Conservation (phyloP, 2,888 invertebrate genomes). For the Diaperis boleti region DNA sequence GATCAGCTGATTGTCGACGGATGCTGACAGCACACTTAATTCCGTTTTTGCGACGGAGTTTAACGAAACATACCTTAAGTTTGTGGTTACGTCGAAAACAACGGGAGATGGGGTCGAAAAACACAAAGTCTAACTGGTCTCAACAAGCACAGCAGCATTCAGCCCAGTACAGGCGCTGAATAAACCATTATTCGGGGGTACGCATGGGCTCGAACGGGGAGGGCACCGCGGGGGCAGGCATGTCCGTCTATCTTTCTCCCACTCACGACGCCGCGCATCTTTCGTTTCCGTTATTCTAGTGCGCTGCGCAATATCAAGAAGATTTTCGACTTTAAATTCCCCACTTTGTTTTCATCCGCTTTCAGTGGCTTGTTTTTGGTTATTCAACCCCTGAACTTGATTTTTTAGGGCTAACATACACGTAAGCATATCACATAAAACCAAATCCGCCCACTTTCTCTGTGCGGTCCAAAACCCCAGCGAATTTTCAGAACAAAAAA, state of each 20-base stretch:
- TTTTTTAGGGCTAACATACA: neutral
- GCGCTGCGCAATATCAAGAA: constrained; percentile 20
- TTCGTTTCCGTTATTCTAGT: neutral
- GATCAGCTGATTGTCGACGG: constrained; percentile 42
- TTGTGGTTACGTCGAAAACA: constrained; percentile 43
- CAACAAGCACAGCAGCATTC: constrained; percentile 57
- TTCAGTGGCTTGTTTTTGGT: constrained; percentile 5
- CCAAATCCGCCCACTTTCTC: neutral
- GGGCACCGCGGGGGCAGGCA: constrained; percentile 3
- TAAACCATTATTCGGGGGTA: constrained; percentile 46
- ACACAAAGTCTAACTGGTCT: constrained; percentile 50
- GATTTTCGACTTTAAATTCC: constrained; percentile 18
- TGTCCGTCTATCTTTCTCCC: neutral
- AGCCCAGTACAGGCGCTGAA: constrained; percentile 59
- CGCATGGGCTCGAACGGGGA: constrained; percentile 17
- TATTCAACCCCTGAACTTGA: neutral
- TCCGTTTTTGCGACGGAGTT: neutral
- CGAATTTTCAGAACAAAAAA: too few species aligned
- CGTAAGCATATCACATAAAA: too few species aligned
- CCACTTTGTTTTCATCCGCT: constrained; percentile 18
- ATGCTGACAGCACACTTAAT: constrained; percentile 5
- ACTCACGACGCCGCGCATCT: neutral
- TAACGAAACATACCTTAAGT: constrained; percentile 46
- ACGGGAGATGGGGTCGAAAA: constrained; percentile 57
- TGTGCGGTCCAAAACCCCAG: too few species aligned